A percentile compares a stretch with the other conserved stretches of the same genome.
These are phyloP conservation scores for Amphimallon solstitiale DNA, from an alignment of 2,888 invertebrate species.

Conservation along the genomic window DNA sequence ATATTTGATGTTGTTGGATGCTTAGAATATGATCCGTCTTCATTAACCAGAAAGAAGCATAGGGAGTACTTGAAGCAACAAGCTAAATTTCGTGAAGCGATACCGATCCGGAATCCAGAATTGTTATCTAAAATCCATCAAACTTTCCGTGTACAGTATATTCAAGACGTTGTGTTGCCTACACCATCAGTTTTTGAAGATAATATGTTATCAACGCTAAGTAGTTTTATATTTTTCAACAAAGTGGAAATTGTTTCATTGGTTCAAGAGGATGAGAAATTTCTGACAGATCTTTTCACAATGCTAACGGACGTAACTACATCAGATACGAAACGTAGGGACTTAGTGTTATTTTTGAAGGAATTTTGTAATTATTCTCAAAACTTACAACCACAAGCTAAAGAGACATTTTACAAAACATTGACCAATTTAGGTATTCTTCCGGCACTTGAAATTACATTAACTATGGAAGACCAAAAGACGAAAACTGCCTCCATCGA, in stretches of 20 bases:
- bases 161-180: conserved; percentile 98
- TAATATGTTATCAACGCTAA: conserved; percentile 96
- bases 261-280: conserved; percentile 97
- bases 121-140: conserved; percentile 98
- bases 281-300: conserved; percentile 93
- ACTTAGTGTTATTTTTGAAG: conserved; percentile 96
- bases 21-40: conserved; percentile 95
- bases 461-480: conserved; percentile 90
- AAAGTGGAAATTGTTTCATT: conserved; percentile 99
- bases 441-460: conserved; percentile 89
- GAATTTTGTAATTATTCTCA: conserved; percentile 99
- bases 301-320: conserved; percentile 91
- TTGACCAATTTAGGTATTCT: conserved; percentile 88
- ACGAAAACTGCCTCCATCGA: conserved; percentile 98
- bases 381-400: conserved; percentile 95
- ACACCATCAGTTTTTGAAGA: conserved; percentile 99
- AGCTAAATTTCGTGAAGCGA: conserved; percentile 91
- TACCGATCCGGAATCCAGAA: conserved; percentile 95
- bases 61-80: conserved; percentile 94
- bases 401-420: conserved; percentile 97
- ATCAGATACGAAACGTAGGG: conserved; percentile 84
- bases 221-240: conserved; percentile 99
- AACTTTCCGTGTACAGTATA: conserved; percentile 99
- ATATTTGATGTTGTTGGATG: conserved; percentile 99
- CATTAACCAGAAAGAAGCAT: conserved; percentile 88